Base-by-base conservation (phyloP, 2,888 invertebrate genomes). In the Microctonus aethiopoides region DNA sequence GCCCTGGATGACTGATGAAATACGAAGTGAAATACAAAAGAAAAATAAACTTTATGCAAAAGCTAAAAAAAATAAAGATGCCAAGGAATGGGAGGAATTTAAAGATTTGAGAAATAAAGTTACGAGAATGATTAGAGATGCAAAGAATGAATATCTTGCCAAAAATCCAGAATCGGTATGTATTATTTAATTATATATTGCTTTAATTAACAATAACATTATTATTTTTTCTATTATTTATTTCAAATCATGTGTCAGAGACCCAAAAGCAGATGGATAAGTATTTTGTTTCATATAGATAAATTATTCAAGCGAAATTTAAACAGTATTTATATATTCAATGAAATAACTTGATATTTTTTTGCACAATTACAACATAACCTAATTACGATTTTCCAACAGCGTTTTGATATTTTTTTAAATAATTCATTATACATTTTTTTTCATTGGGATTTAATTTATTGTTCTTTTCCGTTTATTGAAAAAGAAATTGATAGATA, bases 1-100 rank as follows among this genome's bases (percentile, higher is more conserved):
- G 57, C 84, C 86, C 34, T 86, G 86, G 86, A 86, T 86, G 86
- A 86, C 86, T 0, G 85, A 85, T 60, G 85, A 85, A 74, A 86
- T 86, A 72, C 83, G 86, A 46, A 82, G 77, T 72, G 86, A 86
- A 75, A 84, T 86, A 74, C 84, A 84, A 74, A 86, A 81, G 75
- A 86, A 86, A 74, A 86, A 84, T 72, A 86, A 84, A 74, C 78
- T 86, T 6, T 86, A 85, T 70, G 84, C 83, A 51, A 86, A 85
- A 74, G 84, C 83, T 63, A 85, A 83, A 71, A 85, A 85, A 70
- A 86, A 84, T 70, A 86, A 85, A 75, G 81, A 82, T 74, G 82
- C 83, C 70, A 84, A 83, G 74, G 86, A 86, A 72, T 86, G 86
- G 86, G 82, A 83, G 66, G 85, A 86, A 67, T 86, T 86, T 75